phyloP scores from a whole-genome alignment of 2,113 vertebrate genomes.

The Pachycephala philippinensis region DNA sequence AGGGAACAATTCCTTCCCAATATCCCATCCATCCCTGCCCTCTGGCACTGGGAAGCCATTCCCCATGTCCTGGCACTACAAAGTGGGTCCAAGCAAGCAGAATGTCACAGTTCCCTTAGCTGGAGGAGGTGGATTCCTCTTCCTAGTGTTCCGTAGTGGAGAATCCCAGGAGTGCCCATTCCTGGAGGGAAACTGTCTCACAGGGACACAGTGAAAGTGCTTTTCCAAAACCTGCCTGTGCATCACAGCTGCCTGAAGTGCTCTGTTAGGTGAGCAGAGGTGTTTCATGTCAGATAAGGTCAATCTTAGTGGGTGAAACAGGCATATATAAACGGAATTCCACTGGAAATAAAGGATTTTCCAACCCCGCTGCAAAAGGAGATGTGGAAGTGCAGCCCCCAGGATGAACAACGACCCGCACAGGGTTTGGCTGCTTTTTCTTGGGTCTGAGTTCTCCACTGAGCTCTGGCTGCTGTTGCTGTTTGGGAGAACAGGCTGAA shows the following conservation, averaged over 20 bases:
- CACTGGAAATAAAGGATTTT: not conserved
- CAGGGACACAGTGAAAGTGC: not conserved
- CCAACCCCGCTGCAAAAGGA: not conserved
- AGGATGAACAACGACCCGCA: fast-evolving
- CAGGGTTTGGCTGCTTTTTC: not conserved
- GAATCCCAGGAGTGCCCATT: not conserved
- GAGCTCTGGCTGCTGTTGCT: not conserved
- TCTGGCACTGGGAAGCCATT: not conserved
- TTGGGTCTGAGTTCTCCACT: not conserved
- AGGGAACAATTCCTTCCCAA: not conserved
- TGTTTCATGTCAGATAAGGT: not conserved
- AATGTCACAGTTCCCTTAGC: not conserved
- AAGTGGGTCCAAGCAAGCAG: not conserved
- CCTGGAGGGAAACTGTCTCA: not conserved
- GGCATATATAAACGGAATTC: not conserved
- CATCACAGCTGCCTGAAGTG: not conserved
- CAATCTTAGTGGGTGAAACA: not conserved
- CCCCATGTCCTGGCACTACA: not conserved
- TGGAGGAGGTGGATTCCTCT: not conserved
- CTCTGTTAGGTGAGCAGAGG: not conserved
- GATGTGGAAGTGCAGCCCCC: not conserved
- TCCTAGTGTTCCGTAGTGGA: not conserved
- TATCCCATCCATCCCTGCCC: fast-evolving
- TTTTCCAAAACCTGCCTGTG: not conserved
- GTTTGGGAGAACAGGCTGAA: not conserved